Conservation (phyloP, 2,797 vertebrate species). For the Peromyscus attwateri region DNA sequence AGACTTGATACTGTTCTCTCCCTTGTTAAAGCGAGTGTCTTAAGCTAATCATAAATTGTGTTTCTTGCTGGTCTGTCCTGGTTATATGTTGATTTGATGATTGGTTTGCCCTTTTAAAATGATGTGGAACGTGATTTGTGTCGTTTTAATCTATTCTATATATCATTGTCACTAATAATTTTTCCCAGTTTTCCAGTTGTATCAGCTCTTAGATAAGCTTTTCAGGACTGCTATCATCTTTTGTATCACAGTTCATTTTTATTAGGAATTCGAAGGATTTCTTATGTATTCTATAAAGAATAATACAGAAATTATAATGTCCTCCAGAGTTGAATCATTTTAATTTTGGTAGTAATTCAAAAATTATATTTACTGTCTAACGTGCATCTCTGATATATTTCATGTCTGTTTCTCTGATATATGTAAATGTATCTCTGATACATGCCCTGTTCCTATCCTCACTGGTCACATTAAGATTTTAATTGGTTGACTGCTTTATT, state of each 20-base stretch:
- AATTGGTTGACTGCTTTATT: constrained; percentile 32
- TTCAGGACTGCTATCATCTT: not conserved
- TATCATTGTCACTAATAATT: not conserved
- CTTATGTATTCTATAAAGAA: not conserved
- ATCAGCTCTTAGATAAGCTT: not conserved
- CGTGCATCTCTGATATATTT: not conserved
- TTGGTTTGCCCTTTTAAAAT: not conserved
- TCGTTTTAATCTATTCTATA: constrained; percentile 26
- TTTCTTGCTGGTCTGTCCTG: constrained; percentile 34
- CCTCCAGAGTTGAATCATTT: not conserved
- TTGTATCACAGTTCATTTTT: constrained; percentile 26
- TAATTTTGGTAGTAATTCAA: constrained; percentile 57
- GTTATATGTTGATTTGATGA: constrained; percentile 25
- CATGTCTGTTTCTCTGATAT: not conserved
- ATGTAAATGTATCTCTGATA: not conserved
- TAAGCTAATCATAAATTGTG: constrained; percentile 12
- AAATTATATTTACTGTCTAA: constrained; percentile 51
- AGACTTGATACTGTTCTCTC: constrained; percentile 1
- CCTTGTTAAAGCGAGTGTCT: constrained; percentile 8
- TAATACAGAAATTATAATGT: not conserved
- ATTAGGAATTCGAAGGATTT: constrained; percentile 59
- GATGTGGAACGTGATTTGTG: not conserved
- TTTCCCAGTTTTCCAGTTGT: not conserved
- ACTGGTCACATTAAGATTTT: constrained; percentile 42
- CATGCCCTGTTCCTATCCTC: not conserved